phyloP scores from a whole-genome alignment of 2,113 vertebrate genomes.

The Serinus canaria region DNA sequence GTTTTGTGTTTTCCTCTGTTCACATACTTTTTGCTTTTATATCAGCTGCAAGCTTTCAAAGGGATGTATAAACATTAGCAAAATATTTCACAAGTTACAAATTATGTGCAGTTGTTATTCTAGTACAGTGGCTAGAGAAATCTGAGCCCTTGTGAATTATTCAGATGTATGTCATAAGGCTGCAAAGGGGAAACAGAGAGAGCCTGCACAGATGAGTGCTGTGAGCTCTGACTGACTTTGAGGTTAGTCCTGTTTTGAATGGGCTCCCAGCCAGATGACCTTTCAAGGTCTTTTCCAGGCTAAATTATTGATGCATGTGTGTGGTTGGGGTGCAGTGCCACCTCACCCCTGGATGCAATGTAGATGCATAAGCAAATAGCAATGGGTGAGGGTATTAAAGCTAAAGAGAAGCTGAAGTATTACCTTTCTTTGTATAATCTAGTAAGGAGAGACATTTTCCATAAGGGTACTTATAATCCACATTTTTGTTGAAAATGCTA shows the following conservation, averaged over 20 bases:
- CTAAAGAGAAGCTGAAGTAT: neutral
- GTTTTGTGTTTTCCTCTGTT: neutral
- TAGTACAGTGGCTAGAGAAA: neutral
- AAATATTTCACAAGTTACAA: neutral
- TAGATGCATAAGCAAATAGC: neutral
- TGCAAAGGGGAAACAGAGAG: neutral
- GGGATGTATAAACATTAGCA: neutral
- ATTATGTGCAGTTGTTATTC: neutral
- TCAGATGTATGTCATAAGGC: slow-evolving; percentile 20
- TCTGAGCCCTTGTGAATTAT: slow-evolving; percentile 33
- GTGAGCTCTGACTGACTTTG: neutral
- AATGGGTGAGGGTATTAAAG: neutral
- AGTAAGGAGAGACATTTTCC: neutral
- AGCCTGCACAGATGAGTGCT: neutral
- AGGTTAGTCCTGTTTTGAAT: neutral
- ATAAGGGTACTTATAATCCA: neutral
- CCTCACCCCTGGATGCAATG: neutral
- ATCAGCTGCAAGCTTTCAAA: neutral
- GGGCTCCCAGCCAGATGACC: slow-evolving; percentile 19
- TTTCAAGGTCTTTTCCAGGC: slow-evolving; percentile 20
- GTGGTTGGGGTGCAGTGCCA: neutral
- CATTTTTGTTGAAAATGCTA: neutral
- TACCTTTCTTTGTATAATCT: neutral
- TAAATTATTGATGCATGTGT: neutral
- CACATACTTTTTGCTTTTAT: neutral